These are phyloP conservation scores for Australoheros scitulus DNA, from an alignment of 2,113 vertebrate species.

Conservation along the genomic window DNA sequence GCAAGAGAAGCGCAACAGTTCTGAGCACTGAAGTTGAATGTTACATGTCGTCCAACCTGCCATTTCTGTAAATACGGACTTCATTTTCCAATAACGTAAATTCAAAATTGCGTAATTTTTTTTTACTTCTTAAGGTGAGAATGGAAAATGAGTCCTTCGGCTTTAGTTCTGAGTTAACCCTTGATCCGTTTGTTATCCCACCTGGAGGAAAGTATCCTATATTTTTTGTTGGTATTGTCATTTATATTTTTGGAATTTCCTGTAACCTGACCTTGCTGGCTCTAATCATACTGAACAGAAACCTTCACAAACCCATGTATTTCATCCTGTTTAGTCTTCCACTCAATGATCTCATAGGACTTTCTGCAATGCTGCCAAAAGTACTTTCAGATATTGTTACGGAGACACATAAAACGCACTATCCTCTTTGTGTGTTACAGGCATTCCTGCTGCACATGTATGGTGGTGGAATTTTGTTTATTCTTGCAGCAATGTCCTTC, in stretches of 20 bases:
- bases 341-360: constrained; percentile 77
- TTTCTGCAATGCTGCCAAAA: constrained; percentile 76
- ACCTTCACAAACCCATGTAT: constrained; percentile 81
- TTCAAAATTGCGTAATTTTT: not conserved
- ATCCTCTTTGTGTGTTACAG: constrained; percentile 78
- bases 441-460: constrained; percentile 79
- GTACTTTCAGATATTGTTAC: constrained; percentile 76
- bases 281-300: constrained; percentile 68
- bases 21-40: not conserved
- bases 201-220: constrained; percentile 71
- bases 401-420: constrained; percentile 60
- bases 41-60: not conserved
- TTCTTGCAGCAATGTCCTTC: constrained; percentile 80
- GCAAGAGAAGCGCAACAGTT: not conserved
- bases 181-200: constrained; percentile 71
- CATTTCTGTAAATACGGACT: not conserved
- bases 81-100: not conserved
- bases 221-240: constrained; percentile 68
- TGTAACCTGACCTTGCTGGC: constrained; percentile 75
- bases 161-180: constrained; percentile 52
- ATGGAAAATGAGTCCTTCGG: constrained; percentile 72
- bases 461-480: constrained; percentile 74
- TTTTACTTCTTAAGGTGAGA: not conserved
- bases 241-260: constrained; percentile 69
- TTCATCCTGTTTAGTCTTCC: constrained; percentile 79